These are phyloP conservation scores for Hesperophylax magnus DNA, from an alignment of 1,140 invertebrate genomes.

Conservation along the genomic window DNA sequence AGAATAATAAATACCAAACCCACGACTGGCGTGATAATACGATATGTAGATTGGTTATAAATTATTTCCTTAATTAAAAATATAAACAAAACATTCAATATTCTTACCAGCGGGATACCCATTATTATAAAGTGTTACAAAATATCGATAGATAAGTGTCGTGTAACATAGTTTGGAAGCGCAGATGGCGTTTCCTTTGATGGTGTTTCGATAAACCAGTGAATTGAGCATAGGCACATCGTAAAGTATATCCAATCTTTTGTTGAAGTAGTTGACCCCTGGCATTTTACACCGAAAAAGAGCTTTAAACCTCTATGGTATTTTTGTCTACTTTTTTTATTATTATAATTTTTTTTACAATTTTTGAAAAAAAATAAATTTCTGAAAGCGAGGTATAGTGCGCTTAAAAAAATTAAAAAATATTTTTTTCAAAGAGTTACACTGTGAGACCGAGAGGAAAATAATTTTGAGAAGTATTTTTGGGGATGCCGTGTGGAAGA, in stretches of 20 bases:
- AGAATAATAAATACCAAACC: background rate
- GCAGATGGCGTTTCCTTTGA: conserved; percentile 19
- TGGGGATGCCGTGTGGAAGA: no score
- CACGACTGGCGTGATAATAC: background rate
- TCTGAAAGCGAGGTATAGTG: no score
- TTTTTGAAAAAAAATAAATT: no score
- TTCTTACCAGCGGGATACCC: background rate
- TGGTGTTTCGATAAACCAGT: background rate
- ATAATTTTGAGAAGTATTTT: no score
- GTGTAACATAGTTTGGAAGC: background rate
- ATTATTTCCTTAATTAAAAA: conserved; percentile 23
- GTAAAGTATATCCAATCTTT: background rate
- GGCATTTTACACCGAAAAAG: background rate
- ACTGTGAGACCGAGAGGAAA: no score
- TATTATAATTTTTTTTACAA: no score
- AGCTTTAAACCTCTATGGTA: no score
- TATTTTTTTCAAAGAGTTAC: no score
- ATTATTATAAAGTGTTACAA: conserved; percentile 21
- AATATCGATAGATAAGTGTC: conserved; percentile 22
- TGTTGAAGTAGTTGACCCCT: background rate
- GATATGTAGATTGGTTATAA: conserved; percentile 10
- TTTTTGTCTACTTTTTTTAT: no score
- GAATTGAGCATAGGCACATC: background rate
- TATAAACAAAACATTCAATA: conserved; percentile 30
- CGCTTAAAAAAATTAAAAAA: no score